Conservation (phyloP, 2,113 vertebrate species). For the Peromyscus californicus region DNA sequence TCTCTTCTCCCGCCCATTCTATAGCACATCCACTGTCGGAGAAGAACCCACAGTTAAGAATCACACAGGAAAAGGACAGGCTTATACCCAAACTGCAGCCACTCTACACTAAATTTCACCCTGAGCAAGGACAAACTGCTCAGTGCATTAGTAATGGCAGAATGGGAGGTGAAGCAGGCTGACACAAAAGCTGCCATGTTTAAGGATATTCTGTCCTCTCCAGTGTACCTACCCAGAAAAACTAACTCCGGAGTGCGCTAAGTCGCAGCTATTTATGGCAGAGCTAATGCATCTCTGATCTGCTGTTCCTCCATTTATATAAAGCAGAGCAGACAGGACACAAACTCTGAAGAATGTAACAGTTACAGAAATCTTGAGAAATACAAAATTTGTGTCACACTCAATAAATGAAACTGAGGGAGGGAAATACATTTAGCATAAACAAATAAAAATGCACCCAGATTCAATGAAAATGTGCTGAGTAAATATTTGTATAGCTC, state of each 20-base stretch:
- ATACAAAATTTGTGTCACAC: slow-evolving; percentile 11
- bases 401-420: slow-evolving; percentile 16
- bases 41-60: slow-evolving; percentile 42
- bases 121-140: slow-evolving; percentile 27
- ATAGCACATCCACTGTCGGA: background rate
- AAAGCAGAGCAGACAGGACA: background rate
- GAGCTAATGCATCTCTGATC: slow-evolving; percentile 39
- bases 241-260: background rate
- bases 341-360: background rate
- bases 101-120: background rate
- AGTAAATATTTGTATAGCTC: background rate
- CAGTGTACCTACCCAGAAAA: slow-evolving; percentile 25
- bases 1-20: slow-evolving; percentile 19
- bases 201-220: background rate
- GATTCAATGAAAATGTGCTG: slow-evolving; percentile 38
- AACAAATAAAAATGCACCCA: slow-evolving; percentile 51
- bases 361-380: slow-evolving; percentile 21
- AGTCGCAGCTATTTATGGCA: slow-evolving; percentile 26
- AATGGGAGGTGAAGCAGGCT: background rate
- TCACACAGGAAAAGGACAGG: slow-evolving; percentile 21
- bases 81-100: background rate
- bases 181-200: background rate
- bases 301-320: slow-evolving; percentile 12
- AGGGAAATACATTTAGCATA: background rate
- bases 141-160: background rate